Percentiles rank a stretch among this genome's conserved stretches.
Conservation (phyloP, 2,797 vertebrate species). For the Sternotherus odoratus region DNA sequence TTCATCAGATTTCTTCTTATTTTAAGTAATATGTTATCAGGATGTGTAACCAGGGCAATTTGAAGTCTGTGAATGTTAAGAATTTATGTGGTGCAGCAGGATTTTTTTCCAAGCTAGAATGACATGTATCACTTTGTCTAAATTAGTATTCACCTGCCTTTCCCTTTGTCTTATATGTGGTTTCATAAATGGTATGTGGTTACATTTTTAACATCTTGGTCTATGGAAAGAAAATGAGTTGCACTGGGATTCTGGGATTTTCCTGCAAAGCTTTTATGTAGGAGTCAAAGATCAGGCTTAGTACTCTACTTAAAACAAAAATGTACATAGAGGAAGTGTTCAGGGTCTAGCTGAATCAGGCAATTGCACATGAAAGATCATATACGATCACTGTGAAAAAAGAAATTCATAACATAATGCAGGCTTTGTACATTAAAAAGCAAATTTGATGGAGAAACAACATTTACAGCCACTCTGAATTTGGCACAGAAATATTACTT, state of each 20-base stretch:
- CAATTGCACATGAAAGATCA: background rate
- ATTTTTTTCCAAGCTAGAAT: background rate
- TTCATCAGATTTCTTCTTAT: conserved; percentile 42
- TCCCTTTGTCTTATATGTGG: conserved; percentile 2
- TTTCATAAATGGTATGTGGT: conserved; percentile 8
- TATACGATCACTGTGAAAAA: background rate
- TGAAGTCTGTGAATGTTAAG: conserved; percentile 38
- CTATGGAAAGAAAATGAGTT: background rate
- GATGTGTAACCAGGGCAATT: conserved; percentile 39
- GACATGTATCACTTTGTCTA: conserved; percentile 19
- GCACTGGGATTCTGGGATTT: background rate
- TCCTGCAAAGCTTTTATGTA: background rate
- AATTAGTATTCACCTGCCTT: conserved; percentile 1
- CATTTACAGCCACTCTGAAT: background rate
- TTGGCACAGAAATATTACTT: background rate
- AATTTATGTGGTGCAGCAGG: conserved; percentile 40
- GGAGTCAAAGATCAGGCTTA: background rate
- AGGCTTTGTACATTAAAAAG: background rate
- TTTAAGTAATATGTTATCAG: conserved; percentile 48
- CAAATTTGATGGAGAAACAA: background rate
- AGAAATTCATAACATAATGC: background rate
- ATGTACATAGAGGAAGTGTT: background rate
- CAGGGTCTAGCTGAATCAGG: background rate
- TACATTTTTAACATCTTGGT: conserved; percentile 15
- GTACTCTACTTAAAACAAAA: background rate